A percentile compares a stretch with the other conserved stretches of the same genome.
phyloP scores from a whole-genome alignment of 2,797 vertebrate species.

The Aselliscus stoliczkanus region DNA sequence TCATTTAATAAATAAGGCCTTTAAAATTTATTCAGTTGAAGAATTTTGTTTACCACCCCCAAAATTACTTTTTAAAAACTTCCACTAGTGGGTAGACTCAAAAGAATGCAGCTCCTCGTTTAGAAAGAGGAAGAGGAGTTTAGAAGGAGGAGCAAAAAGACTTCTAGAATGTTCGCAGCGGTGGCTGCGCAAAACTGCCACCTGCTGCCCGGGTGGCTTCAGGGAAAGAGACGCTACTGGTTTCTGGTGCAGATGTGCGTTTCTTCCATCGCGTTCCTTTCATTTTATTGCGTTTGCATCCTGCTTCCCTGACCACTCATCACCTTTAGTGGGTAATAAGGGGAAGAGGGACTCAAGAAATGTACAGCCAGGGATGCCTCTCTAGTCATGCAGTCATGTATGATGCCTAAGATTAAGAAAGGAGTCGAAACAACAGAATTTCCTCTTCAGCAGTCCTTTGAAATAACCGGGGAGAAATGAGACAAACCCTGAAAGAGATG shows the following conservation, averaged over 20 bases:
- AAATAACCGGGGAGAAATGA: background rate
- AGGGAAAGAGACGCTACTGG: fast-evolving
- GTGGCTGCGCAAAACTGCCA: background rate
- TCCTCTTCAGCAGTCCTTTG: background rate
- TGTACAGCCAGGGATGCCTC: fast-evolving
- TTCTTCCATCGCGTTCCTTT: fast-evolving
- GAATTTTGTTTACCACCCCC: background rate
- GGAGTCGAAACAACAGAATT: background rate
- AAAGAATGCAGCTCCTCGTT: background rate
- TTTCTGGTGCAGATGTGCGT: fast-evolving
- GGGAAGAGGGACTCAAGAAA: background rate
- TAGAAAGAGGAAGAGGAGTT: background rate
- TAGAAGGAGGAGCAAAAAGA: background rate
- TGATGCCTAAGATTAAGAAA: background rate
- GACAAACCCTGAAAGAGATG: background rate
- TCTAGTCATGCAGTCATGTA: fast-evolving
- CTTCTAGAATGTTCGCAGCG: fast-evolving
- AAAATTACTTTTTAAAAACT: background rate
- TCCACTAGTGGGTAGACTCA: background rate
- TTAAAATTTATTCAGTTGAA: background rate
- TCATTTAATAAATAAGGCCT: background rate
- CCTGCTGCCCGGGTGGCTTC: background rate
- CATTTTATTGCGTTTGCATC: background rate
- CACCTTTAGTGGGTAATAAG: background rate
- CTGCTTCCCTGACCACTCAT: background rate